These are phyloP conservation scores for Engystomops pustulosus DNA, from an alignment of 2,113 vertebrate species.

Conservation along the genomic window DNA sequence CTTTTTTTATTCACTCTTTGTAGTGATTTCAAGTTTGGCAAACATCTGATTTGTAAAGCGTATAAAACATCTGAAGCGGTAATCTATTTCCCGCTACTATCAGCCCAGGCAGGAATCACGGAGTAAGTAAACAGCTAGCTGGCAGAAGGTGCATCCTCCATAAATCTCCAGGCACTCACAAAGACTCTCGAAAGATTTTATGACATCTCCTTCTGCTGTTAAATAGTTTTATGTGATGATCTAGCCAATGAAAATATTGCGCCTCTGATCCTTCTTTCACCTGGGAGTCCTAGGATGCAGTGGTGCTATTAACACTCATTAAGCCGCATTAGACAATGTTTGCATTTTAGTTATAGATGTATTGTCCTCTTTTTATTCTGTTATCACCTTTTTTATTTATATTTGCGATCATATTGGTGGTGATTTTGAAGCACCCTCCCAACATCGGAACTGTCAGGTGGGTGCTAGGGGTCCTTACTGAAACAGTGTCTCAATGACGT, in stretches of 20 bases:
- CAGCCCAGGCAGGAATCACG: conserved; percentile 36
- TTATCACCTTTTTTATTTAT: not conserved
- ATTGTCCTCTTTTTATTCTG: not conserved
- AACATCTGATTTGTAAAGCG: not conserved
- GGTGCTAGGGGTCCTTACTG: not conserved
- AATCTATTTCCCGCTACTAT: conserved; percentile 3
- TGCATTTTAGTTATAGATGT: not conserved
- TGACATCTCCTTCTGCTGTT: not conserved
- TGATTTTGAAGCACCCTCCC: not conserved
- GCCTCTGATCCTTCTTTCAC: not conserved
- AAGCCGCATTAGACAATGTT: not conserved
- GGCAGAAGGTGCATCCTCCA: not conserved
- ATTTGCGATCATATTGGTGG: not conserved
- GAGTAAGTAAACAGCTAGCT: conserved; percentile 27
- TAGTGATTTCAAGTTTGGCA: not conserved
- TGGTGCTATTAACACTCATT: not conserved
- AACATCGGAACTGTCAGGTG: not conserved
- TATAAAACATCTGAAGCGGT: not conserved
- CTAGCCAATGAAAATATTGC: not conserved
- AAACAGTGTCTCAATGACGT: no score
- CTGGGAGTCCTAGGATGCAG: conserved; percentile 1
- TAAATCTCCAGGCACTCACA: conserved; percentile 1
- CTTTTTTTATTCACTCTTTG: no score
- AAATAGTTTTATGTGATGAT: conserved; percentile 16
- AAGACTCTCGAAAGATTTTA: conserved; percentile 25